Evolutionary conservation across 64 coral and sea anemone genomes (phyloP).

Genomic region (Pocillopora verrucosa): DNA sequence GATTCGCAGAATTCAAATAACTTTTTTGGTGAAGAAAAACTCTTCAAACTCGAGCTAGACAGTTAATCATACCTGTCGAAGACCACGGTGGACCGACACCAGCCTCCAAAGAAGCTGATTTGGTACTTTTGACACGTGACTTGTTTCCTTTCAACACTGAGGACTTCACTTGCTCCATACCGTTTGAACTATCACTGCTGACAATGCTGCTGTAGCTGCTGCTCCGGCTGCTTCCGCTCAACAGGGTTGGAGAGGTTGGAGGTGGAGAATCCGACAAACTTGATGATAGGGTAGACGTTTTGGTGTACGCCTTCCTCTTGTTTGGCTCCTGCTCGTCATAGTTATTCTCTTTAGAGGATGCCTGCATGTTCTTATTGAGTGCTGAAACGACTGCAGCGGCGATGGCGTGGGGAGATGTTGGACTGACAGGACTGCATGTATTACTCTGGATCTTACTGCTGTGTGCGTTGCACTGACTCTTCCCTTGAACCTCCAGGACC

Average conservation of each 20-base stretch:
- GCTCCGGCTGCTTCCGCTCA: conserved; percentile 84
- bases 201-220: conserved; percentile 89
- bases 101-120: conserved; percentile 59
- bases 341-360: conserved; percentile 74
- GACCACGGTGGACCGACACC: not conserved
- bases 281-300: conserved; percentile 38
- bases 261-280: conserved; percentile 73
- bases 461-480: conserved; percentile 8
- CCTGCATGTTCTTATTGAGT: conserved; percentile 77
- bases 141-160: conserved; percentile 49
- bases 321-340: conserved; percentile 66
- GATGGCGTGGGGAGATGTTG: conserved; percentile 76
- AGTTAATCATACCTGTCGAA: not conserved
- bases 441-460: conserved; percentile 21
- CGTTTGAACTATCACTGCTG: conserved; percentile 66
- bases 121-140: conserved; percentile 46
- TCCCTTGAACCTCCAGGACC: conserved; percentile 27
- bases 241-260: conserved; percentile 63
- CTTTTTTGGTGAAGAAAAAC: too few species aligned
- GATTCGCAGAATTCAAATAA: too few species aligned
- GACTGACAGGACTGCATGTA: conserved; percentile 13
- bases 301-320: conserved; percentile 64
- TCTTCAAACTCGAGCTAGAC: too few species aligned
- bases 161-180: conserved; percentile 59
- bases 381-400: conserved; percentile 80